Evolutionary conservation across 2,797 vertebrate genomes (phyloP).

Genomic region (Karalla daura): DNA sequence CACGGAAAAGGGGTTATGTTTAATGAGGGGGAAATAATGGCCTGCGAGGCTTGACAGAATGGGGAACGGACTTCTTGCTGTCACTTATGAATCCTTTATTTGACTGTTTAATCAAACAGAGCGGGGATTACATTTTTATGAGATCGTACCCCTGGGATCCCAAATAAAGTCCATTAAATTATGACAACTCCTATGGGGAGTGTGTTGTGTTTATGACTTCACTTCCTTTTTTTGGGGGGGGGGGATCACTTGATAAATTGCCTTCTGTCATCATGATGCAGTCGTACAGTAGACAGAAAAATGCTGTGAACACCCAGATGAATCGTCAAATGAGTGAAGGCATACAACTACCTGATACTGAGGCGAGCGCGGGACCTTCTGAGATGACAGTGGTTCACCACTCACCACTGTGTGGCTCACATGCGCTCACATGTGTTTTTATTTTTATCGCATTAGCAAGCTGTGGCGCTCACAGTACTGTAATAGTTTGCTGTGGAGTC

Average conservation of each 20-base stretch:
- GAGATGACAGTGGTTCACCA: no score
- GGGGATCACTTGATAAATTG: no score
- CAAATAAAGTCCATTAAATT: not conserved
- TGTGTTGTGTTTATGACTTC: not conserved
- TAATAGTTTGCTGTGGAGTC: no score
- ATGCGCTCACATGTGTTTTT: no score
- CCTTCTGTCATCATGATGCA: no score
- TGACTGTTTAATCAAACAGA: conserved; percentile 12
- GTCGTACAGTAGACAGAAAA: not conserved
- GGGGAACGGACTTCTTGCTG: not conserved
- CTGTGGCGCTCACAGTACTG: no score
- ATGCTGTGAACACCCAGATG: not conserved
- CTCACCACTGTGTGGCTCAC: no score
- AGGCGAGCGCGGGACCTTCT: no score
- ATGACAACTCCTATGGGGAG: not conserved
- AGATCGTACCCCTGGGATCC: conserved; percentile 4
- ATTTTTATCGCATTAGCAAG: no score
- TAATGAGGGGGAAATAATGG: conserved; percentile 9
- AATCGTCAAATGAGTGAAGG: no score
- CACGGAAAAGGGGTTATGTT: conserved; percentile 9
- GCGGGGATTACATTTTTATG: conserved; percentile 7
- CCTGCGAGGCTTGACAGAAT: not conserved
- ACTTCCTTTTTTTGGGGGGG: no score
- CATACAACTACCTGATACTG: no score
- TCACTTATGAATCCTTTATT: not conserved